A percentile compares a stretch with the other conserved stretches of the same genome.
Evolutionary conservation across 2,888 invertebrate genomes (phyloP).

Genomic region (Drosophila anomelani): DNA sequence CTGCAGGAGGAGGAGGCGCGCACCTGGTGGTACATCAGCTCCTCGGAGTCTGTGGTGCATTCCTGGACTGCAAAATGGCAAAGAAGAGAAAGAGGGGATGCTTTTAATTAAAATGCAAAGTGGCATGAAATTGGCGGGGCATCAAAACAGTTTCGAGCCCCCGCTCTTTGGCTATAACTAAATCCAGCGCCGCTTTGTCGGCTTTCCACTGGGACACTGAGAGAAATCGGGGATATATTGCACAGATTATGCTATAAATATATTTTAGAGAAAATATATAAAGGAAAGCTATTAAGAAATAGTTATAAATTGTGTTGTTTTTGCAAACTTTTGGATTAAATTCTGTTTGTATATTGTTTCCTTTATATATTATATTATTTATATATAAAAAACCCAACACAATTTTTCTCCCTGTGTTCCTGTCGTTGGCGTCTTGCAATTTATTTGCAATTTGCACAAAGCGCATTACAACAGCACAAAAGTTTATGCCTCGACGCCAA

Average conservation of each 20-base stretch:
- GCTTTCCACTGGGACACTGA: constrained; percentile 8
- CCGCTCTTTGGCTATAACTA: constrained; percentile 42
- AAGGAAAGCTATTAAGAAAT: rapidly evolving
- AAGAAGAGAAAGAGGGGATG: constrained; percentile 8
- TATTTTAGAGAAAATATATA: background rate
- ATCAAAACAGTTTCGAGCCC: constrained; percentile 21
- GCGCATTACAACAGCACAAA: constrained; percentile 59
- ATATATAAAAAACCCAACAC: background rate
- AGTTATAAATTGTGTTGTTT: background rate
- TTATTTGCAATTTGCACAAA: constrained; percentile 76
- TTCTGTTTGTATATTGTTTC: background rate
- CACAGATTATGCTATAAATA: background rate
- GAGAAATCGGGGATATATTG: background rate
- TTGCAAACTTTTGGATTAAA: background rate
- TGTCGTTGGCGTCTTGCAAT: constrained; percentile 60
- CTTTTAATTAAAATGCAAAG: constrained; percentile 79
- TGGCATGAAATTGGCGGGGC: constrained; percentile 64
- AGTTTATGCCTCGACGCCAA: constrained; percentile 71
- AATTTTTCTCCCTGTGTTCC: constrained; percentile 49
- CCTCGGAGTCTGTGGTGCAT: constrained; percentile 89
- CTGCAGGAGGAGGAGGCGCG: constrained; percentile 88
- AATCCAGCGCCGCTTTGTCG: constrained; percentile 31
- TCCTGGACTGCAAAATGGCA: constrained; percentile 87
- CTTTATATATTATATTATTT: background rate
- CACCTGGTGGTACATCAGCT: constrained; percentile 87